Percentiles rank a stretch among this genome's conserved stretches.
Conservation (phyloP, 2,797 vertebrate genomes). For the Lithobates sylvaticus region DNA sequence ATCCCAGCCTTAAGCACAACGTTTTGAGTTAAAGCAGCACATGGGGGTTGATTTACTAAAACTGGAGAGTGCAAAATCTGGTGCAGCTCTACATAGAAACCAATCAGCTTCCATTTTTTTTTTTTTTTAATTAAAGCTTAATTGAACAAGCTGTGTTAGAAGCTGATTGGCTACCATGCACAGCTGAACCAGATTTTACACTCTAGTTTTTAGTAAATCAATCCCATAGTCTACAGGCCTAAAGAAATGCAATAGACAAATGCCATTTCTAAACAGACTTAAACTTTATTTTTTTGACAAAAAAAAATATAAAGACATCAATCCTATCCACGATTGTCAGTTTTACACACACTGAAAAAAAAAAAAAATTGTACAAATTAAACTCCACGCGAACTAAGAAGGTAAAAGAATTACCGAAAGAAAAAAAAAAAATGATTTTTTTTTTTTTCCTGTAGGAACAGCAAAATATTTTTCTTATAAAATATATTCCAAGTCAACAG, state of each 20-base stretch:
- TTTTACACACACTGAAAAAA: slow-evolving; percentile 70
- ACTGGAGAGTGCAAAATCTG: no score
- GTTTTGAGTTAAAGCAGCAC: no score
- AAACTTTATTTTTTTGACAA: slow-evolving; percentile 63
- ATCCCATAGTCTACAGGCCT: background rate
- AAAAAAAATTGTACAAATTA: slow-evolving; percentile 66
- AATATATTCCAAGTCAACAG: slow-evolving; percentile 70
- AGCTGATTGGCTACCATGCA: no score
- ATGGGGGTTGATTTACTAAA: no score
- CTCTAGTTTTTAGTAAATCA: no score
- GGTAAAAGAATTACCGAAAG: slow-evolving; percentile 51
- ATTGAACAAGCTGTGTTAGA: no score
- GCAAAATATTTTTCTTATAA: slow-evolving; percentile 74
- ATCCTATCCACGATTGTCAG: slow-evolving; percentile 71
- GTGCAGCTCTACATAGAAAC: no score
- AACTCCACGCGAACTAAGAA: slow-evolving; percentile 67
- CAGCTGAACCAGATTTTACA: no score
- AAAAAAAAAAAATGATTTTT: slow-evolving; percentile 57
- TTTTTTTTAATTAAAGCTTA: no score
- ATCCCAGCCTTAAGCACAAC: no score
- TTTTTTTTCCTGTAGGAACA: slow-evolving; percentile 73
- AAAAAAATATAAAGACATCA: slow-evolving; percentile 71
- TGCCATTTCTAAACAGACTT: slow-evolving; percentile 54
- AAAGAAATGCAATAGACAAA: background rate
- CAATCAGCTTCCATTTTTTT: no score